Evolutionary conservation across 1,140 invertebrate species (phyloP), one percentile per base, ranked within the genome.

Genomic region (Conus betulinus): DNA sequence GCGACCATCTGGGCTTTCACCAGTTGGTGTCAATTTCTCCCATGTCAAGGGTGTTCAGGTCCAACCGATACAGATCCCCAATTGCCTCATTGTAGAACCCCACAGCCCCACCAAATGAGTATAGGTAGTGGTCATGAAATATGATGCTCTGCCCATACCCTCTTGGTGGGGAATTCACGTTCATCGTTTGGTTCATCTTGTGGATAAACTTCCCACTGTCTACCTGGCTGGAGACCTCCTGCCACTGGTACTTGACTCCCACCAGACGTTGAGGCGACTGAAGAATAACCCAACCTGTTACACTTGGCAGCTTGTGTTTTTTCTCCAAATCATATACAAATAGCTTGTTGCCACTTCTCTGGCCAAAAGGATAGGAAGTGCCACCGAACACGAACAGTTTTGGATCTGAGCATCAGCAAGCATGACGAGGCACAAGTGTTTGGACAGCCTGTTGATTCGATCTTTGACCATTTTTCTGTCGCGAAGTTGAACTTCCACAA

Each of bases 401-500:
- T 27, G n/a, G 84, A 90, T 39, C 90, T 88, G 3, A 84, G 85
- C 23, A 91, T 71, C 0, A 78, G 55, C 52, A 91, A 85, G 76
- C 88, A 90, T 1, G 90, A 84, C 1, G 89, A 90, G 6, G 91
- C 91, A 86, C 90, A 91, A 17, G 91, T 90, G 74, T 60, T 39
- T 52, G 91, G 89, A 67, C 84, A 88, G 11, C 86, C 87, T 23
- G n/a, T 11, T 25, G 90, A 52, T 82, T 84, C 85, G 4, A 91
- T 39, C 67, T 89, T 81, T 3, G 63, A 88, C 91, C 91, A 92
- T 89, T 90, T 91, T 71, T 88, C 60, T 51, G 87, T 85, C 17
- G 91, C 90, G 55, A 91, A 91, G 82, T 92, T 92, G 53, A 91
- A 92, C 78, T 89, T 91, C 91, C 91, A 92, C 6, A 92, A 60